Evolutionary conservation across 2,888 invertebrate species (phyloP).

Genomic region (Eupithecia abbreviata): DNA sequence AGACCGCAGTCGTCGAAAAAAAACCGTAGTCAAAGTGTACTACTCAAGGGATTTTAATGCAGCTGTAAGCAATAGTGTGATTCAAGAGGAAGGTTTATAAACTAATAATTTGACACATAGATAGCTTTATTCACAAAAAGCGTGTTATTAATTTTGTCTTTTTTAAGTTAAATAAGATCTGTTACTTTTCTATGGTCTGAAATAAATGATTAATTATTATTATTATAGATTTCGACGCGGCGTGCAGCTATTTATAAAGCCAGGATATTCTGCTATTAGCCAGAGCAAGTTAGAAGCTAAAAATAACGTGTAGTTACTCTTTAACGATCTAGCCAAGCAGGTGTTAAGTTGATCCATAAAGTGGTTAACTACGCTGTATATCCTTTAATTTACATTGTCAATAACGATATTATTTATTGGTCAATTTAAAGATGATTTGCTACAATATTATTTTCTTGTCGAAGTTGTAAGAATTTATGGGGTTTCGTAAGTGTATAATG

Average conservation of each 20-base stretch:
- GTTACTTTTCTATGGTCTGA: too few relatives aligned
- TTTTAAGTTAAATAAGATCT: too few relatives aligned
- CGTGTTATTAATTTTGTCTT: too few relatives aligned
- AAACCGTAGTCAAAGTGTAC: too few relatives aligned
- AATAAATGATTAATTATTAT: too few relatives aligned
- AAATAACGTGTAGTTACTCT: not conserved
- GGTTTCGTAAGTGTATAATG: not conserved
- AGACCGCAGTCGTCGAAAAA: too few relatives aligned
- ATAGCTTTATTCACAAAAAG: too few relatives aligned
- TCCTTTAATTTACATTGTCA: slow-evolving; percentile 36
- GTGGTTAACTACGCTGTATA: slow-evolving; percentile 26
- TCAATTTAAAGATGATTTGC: slow-evolving; percentile 40
- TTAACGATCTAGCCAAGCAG: slow-evolving; percentile 15
- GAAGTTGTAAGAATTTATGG: not conserved
- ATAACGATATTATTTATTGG: slow-evolving; percentile 47
- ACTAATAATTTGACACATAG: too few relatives aligned
- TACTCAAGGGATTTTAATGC: too few relatives aligned
- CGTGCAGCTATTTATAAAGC: not conserved
- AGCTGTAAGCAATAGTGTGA: too few relatives aligned
- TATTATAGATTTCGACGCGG: too few relatives aligned
- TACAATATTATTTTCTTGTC: slow-evolving; percentile 9
- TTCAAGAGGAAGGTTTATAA: too few relatives aligned
- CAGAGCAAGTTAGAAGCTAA: not conserved
- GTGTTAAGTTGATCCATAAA: slow-evolving; percentile 20
- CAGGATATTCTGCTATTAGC: not conserved